These are phyloP conservation scores for Misgurnus mizolepis DNA, from an alignment of 2,113 vertebrate genomes.

Conservation along the genomic window DNA sequence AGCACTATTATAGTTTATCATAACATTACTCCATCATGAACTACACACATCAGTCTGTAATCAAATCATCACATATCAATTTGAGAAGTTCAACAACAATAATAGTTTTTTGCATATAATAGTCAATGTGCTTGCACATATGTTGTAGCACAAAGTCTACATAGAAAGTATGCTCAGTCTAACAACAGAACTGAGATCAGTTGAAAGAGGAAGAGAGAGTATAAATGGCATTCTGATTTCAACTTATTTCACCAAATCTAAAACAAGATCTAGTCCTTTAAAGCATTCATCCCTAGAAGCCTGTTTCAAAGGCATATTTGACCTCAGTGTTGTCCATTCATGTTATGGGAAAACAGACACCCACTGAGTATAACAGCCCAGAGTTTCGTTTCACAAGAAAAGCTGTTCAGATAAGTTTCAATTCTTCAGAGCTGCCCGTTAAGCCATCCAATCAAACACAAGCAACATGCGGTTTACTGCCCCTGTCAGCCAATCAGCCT, in stretches of 20 bases:
- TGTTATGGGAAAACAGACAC: neutral
- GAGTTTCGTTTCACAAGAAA: conserved; percentile 37
- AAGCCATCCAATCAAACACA: neutral
- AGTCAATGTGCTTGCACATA: no score
- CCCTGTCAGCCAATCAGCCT: conserved; percentile 33
- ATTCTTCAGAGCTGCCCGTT: conserved; percentile 37
- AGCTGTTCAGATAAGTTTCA: conserved; percentile 37
- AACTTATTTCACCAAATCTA: neutral
- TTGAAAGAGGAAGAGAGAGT: neutral
- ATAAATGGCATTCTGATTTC: neutral
- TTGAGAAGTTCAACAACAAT: no score
- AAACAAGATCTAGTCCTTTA: neutral
- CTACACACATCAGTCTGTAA: no score
- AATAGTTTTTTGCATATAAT: no score
- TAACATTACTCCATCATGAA: no score
- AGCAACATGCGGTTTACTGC: neutral
- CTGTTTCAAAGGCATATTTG: neutral
- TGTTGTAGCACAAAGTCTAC: no score
- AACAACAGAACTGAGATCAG: neutral
- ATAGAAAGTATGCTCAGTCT: neutral
- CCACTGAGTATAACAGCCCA: neutral
- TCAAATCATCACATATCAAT: no score
- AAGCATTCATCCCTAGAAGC: neutral
- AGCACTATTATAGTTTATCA: no score
- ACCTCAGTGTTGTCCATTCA: neutral